Evolutionary conservation across 1,140 invertebrate species (phyloP), one percentile per base, ranked within the genome.

Genomic region (Macrotrachela quadricornifera): DNA sequence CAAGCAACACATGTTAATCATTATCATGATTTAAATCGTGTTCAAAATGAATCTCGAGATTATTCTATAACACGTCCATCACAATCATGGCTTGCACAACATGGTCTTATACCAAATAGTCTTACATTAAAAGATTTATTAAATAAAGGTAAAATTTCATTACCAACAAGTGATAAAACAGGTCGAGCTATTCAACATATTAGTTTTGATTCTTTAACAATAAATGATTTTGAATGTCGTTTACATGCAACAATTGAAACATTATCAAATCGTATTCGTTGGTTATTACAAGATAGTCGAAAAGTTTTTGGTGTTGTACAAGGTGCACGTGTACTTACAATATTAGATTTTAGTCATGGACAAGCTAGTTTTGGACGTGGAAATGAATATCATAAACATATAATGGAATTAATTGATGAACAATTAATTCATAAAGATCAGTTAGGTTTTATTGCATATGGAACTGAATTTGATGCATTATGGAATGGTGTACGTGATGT

Each of bases 171-270:
- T 60, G 39, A 67, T 60, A 53, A 66, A 66, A 39, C 65, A 65
- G 56, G 59, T 62, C 10, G 59, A 61, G 39, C 65, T 66, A 39
- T 53, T 21, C 51, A 53, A 36, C 65, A 68, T 46, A 63, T 70
- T 43, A 63, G 66, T 61, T 70, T 68, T 63, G 67, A 69, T 57
- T 62, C 66, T 18, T 61, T 60, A 50, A 62, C 64, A 60, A 63
- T 70, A 46, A 69, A 68, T 58, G 67, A 69, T 50, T 70, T 70
- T 62, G 67, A 70, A 55, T 69, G 68, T 47, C 66, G 64, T 56
- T 58, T 69, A 1, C 64, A 70, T 54, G 51, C 64, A 41, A 58
- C 61, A 8, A 68, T 70, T 51, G 65, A 70, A 59, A 59, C 58
- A 18, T 68, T 62, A 54, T 67, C 65, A 21, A 66, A 67, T 21